A percentile compares a stretch with the other conserved stretches of the same genome.
Evolutionary conservation across 37 sponge, comb jelly and placozoan genomes (phyloP).

Genomic region (Amphimedon queenslandica): DNA sequence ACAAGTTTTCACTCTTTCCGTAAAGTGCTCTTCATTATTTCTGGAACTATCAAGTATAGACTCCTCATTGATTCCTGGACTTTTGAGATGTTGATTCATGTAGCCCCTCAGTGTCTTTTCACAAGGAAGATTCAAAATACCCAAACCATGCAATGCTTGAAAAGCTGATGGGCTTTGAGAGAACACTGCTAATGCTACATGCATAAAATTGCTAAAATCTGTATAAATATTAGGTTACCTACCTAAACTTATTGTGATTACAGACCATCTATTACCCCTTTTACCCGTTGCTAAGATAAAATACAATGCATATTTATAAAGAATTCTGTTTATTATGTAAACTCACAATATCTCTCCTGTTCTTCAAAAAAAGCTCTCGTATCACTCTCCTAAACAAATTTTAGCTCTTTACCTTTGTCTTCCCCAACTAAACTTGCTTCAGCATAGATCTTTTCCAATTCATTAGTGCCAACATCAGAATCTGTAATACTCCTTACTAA

Average conservation of each 20-base stretch:
- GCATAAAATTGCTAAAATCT: background rate
- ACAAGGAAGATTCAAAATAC: slow-evolving; percentile 7
- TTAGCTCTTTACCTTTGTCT: background rate
- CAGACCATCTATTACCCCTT: slow-evolving; percentile 9
- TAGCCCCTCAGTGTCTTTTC: slow-evolving; percentile 4
- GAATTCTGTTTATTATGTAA: background rate
- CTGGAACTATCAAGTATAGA: background rate
- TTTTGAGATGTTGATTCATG: background rate
- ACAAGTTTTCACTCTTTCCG: background rate
- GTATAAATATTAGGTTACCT: background rate
- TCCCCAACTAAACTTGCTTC: too few relatives aligned
- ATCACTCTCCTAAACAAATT: slow-evolving; percentile 4
- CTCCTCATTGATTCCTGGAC: background rate
- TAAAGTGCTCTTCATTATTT: background rate
- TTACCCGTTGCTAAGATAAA: slow-evolving; percentile 5
- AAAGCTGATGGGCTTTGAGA: slow-evolving; percentile 14
- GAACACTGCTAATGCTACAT: slow-evolving; percentile 19
- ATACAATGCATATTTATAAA: background rate
- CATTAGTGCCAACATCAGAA: too few relatives aligned
- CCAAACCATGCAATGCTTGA: slow-evolving; percentile 14
- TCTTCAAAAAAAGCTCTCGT: background rate
- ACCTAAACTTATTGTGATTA: slow-evolving; percentile 11
- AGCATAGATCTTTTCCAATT: too few relatives aligned
- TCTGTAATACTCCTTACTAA: too few relatives aligned
- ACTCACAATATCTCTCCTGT: slow-evolving; percentile 7